Evolutionary conservation across 1,140 invertebrate genomes (phyloP).

Genomic region (Acromyrmex echinatior): DNA sequence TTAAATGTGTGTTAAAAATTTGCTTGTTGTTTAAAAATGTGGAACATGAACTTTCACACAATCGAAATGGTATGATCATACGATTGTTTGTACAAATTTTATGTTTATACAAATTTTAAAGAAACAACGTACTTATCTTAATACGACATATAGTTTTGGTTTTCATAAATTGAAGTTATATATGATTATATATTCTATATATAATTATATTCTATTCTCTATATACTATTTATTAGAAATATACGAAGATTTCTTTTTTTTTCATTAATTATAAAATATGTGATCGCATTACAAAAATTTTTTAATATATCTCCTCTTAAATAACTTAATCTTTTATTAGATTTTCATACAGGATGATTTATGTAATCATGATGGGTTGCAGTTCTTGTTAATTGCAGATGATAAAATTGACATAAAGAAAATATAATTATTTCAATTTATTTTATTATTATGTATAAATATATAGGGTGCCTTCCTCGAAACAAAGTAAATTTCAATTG

Average conservation of each 20-base stretch:
- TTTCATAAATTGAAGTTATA: conserved; percentile 10
- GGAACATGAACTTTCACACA: conserved; percentile 9
- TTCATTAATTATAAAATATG: not conserved
- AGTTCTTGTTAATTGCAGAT: not conserved
- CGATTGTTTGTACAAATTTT: conserved; percentile 27
- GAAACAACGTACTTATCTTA: not conserved
- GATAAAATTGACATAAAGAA: not conserved
- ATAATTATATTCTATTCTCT: not conserved
- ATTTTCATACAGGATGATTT: conserved; percentile 17
- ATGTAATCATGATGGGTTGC: not conserved
- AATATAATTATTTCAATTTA: not conserved
- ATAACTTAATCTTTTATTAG: not conserved
- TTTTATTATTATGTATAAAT: not conserved
- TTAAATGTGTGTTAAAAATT: conserved; percentile 36
- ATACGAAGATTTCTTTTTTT: not conserved
- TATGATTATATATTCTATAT: conserved; percentile 28
- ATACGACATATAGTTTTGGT: conserved; percentile 18
- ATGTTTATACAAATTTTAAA: conserved; percentile 46
- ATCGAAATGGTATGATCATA: not conserved
- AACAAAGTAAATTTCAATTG: no score
- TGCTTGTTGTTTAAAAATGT: conserved; percentile 28
- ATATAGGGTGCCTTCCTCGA: not conserved
- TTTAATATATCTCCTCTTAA: conserved; percentile 1
- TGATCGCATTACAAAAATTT: conserved; percentile 10
- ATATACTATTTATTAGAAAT: conserved; percentile 29